Conservation (phyloP, 2,888 invertebrate species). For the Euclidia mi region DNA sequence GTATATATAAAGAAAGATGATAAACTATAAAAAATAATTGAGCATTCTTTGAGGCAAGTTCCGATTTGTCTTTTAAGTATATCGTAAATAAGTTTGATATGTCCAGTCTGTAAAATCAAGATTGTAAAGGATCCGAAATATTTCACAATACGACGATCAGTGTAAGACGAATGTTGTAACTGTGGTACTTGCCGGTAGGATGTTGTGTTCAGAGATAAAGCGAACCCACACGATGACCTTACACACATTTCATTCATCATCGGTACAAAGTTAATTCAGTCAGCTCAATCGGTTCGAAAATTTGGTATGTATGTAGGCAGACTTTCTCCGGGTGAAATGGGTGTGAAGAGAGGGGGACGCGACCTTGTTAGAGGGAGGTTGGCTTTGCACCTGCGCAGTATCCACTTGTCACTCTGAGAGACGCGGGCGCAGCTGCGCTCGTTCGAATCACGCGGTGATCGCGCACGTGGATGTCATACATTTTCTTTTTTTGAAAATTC, state of each 20-base stretch:
- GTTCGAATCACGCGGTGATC: constrained; percentile 60
- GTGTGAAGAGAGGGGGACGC: constrained; percentile 79
- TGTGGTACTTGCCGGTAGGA: constrained; percentile 23
- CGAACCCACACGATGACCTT: constrained; percentile 61
- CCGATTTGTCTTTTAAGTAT: too few relatives aligned
- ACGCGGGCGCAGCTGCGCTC: constrained; percentile 84
- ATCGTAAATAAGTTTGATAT: too few relatives aligned
- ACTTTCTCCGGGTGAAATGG: constrained; percentile 89
- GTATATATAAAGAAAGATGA: too few relatives aligned
- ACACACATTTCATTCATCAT: constrained; percentile 74
- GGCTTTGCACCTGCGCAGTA: constrained; percentile 81
- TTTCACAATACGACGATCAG: too few relatives aligned
- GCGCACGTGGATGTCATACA: constrained; percentile 73
- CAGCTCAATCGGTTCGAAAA: constrained; percentile 86
- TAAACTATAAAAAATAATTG: too few relatives aligned
- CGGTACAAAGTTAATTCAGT: constrained; percentile 66
- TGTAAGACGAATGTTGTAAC: constrained; percentile 22
- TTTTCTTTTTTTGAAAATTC: constrained; percentile 47
- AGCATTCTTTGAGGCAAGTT: too few relatives aligned
- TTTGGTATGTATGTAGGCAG: constrained; percentile 90
- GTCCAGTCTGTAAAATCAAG: too few relatives aligned
- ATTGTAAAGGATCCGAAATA: too few relatives aligned
- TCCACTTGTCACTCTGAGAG: constrained; percentile 85
- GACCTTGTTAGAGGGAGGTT: constrained; percentile 89
- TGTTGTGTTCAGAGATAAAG: constrained; percentile 42